Base-by-base conservation (phyloP, 2,113 vertebrate genomes). In the Salvelinus sp. region DNA sequence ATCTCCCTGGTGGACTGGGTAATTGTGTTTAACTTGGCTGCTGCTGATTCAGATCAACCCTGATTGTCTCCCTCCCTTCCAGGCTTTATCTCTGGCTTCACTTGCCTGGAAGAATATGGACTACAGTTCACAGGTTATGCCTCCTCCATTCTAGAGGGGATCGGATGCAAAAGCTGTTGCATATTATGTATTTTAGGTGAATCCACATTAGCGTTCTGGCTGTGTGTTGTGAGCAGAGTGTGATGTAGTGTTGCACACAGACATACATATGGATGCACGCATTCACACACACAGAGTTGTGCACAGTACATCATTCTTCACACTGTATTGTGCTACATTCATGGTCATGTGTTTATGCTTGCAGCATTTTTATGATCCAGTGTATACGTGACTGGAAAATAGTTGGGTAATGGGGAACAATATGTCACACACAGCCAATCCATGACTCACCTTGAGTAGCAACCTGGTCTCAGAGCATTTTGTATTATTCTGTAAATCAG, bases 11-110 rank as follows among this genome's bases (percentile, higher is more conserved):
- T 62, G 58, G 58, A 62, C 58, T 22, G 6, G n/a, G 58, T 62
- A 22, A 62, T 62, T 62, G 58, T n/a, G 58, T 62, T 62, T 62
- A 62, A 23, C 58, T 62, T 62, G n/a, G 58, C 58, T 18, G 50
- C 50, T 54, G 50, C 50, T 54, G 50, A 54, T 62, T 62, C 58
- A 62, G 58, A 22, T 62, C 18, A 62, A n/a, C n/a, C 58, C 58
- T 62, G n/a, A n/a, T 62, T 62, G 58, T 62, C 58, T 62, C 58
- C 5, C 20, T 62, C 58, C n/a, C 18, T 14, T 62, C 58, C 58
- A 62, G 13, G 20, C 58, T 5, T 18, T 54, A 62, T 62, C 58
- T 9, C 58, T 62, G n/a, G 9, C 50, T n/a, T 62, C 6, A 16
- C 58, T 62, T 62, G 54, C 6, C 54, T 62, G n/a, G 58, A 22